These are phyloP conservation scores for Arvicanthis niloticus DNA, from an alignment of 2,113 vertebrate species.

Conservation along the genomic window DNA sequence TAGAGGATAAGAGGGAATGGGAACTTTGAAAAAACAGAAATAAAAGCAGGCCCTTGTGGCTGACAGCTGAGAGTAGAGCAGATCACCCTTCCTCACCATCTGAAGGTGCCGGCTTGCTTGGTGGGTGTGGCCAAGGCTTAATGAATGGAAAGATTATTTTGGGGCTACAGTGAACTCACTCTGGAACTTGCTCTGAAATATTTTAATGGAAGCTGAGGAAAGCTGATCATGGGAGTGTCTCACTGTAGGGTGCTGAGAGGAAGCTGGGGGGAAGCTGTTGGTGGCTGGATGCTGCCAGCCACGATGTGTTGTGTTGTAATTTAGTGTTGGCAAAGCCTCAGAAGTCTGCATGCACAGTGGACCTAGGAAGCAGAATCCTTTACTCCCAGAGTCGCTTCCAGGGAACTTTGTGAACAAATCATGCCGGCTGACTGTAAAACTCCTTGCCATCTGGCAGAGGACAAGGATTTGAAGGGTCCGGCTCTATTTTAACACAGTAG, in stretches of 20 bases:
- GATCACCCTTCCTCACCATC: neutral
- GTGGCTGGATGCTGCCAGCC: neutral
- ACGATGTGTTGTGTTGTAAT: fast-evolving
- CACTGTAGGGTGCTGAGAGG: neutral
- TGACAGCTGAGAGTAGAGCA: neutral
- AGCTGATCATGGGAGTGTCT: neutral
- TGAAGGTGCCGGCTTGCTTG: neutral
- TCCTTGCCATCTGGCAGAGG: neutral
- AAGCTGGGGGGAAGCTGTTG: neutral
- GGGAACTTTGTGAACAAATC: neutral
- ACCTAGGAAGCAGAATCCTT: neutral
- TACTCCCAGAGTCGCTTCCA: neutral
- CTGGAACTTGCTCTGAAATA: neutral
- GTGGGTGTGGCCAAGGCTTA: neutral
- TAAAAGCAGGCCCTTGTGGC: neutral
- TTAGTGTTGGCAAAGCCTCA: neutral
- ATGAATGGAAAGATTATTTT: neutral
- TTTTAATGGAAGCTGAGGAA: neutral
- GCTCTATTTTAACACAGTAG: neutral
- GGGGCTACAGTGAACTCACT: neutral
- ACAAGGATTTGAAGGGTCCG: neutral
- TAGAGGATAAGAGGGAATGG: neutral
- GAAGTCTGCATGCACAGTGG: neutral
- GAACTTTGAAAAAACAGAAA: neutral
- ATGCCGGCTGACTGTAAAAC: neutral